A percentile compares a stretch with the other conserved stretches of the same genome.
Evolutionary conservation across 35 echinoderm and acorn worm species (phyloP).

Genomic region (Apostichopus japonicus): DNA sequence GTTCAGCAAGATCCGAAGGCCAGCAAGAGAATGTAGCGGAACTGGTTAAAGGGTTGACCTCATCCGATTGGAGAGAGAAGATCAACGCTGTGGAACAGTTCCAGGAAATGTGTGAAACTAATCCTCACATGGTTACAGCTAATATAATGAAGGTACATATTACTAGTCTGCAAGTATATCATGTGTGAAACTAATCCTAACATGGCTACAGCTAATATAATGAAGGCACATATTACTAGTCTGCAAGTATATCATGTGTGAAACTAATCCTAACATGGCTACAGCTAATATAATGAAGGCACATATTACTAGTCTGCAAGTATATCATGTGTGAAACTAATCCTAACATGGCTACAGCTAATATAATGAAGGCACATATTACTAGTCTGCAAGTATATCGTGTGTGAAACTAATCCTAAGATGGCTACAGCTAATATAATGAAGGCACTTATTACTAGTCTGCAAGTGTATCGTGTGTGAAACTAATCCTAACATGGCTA

Average conservation of each 20-base stretch:
- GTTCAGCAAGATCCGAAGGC: conserved; percentile 43
- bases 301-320: neutral
- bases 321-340: conserved; percentile 56
- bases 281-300: conserved; percentile 86
- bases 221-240: no score
- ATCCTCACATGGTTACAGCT: conserved; percentile 58
- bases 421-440: conserved; percentile 73
- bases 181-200: conserved; percentile 68
- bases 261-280: conserved; percentile 66
- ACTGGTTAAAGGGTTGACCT: conserved; percentile 69
- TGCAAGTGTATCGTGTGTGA: neutral
- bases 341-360: conserved; percentile 63
- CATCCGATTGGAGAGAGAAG: conserved; percentile 84
- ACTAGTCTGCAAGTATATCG: no score
- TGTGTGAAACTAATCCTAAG: conserved; percentile 67
- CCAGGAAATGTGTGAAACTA: conserved; percentile 68
- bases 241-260: no score
- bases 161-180: neutral
- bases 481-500: conserved; percentile 61
- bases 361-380: conserved; percentile 85
- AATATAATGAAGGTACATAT: conserved; percentile 87
- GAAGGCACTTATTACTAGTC: conserved; percentile 57
- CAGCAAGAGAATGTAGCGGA: conserved; percentile 73
- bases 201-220: conserved; percentile 70
- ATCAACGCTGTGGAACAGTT: conserved; percentile 75